Evolutionary conservation across 2,888 invertebrate genomes (phyloP).

Genomic region (Torymus auratus): DNA sequence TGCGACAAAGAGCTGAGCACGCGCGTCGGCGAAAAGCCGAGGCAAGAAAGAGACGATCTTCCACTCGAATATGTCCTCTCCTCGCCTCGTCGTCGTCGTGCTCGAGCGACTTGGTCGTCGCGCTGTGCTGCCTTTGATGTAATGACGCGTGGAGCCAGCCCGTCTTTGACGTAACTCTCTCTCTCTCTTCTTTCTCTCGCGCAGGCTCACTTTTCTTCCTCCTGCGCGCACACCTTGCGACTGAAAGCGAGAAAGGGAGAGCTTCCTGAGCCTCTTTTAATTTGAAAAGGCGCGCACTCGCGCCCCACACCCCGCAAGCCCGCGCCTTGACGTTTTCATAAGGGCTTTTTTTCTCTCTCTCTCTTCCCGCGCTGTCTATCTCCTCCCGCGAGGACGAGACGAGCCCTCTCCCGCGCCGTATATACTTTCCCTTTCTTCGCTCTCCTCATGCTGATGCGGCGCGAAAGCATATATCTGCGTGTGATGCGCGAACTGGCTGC

Average conservation of each 20-base stretch:
- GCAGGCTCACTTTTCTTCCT: constrained; percentile 34
- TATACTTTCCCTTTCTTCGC: background rate
- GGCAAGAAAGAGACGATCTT: constrained; percentile 31
- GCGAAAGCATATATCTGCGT: background rate
- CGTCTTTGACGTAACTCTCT: constrained; percentile 52
- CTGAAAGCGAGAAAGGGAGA: constrained; percentile 15
- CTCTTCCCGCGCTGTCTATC: background rate
- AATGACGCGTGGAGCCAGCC: constrained; percentile 47
- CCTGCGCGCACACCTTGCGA: background rate
- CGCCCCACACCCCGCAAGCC: background rate
- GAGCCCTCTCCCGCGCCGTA: background rate
- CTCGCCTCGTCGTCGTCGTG: background rate
- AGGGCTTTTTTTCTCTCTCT: constrained; percentile 32
- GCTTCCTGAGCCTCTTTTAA: constrained; percentile 47
- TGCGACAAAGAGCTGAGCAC: background rate
- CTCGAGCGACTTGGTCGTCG: constrained; percentile 15
- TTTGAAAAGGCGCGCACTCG: constrained; percentile 33
- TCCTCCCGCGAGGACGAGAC: background rate
- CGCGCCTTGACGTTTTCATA: constrained; percentile 39
- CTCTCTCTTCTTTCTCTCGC: constrained; percentile 35
- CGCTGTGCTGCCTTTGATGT: constrained; percentile 48
- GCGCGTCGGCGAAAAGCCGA: background rate
- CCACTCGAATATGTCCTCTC: constrained; percentile 45
- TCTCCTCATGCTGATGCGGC: background rate
- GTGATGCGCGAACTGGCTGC: background rate